Percentiles rank a stretch among this genome's conserved stretches.
phyloP scores from a whole-genome alignment of 2,888 invertebrate species.

The Drosophila paracracens region DNA sequence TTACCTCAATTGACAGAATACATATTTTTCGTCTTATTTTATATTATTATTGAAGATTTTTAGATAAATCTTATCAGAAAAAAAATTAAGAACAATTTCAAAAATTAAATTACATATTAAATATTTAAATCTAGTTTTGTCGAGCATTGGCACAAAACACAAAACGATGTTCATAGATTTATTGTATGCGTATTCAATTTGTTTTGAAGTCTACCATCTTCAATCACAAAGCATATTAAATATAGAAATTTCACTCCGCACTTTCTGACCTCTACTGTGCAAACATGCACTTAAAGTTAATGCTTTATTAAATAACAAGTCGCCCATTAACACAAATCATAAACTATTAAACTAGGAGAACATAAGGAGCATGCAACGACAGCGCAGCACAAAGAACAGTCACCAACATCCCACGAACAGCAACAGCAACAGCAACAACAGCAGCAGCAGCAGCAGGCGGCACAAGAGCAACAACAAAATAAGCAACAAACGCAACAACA shows the following conservation, averaged over 20 bases:
- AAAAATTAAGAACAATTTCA: background rate
- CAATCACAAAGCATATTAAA: background rate
- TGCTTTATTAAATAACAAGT: conserved; percentile 6
- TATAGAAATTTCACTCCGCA: background rate
- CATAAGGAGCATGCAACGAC: conserved; percentile 58
- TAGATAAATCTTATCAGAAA: background rate
- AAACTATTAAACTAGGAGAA: conserved; percentile 53
- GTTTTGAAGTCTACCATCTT: background rate
- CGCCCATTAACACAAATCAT: conserved; percentile 31
- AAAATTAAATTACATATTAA: background rate
- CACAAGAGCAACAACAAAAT: conserved; percentile 44
- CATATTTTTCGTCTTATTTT: background rate
- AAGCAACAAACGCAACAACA: conserved; percentile 52
- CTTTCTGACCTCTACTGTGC: background rate
- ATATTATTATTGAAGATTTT: background rate
- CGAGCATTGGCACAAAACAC: background rate
- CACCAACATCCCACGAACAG: conserved; percentile 40
- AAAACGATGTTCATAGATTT: background rate
- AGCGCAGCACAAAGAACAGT: conserved; percentile 40
- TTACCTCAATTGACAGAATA: background rate
- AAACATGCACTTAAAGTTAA: conserved; percentile 13
- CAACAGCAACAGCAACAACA: conserved; percentile 43
- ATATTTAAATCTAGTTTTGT: background rate
- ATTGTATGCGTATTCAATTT: background rate
- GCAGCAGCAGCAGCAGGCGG: conserved; percentile 42